These are phyloP conservation scores for Leucosticte australis DNA, from an alignment of 2,113 vertebrate genomes.

Conservation along the genomic window DNA sequence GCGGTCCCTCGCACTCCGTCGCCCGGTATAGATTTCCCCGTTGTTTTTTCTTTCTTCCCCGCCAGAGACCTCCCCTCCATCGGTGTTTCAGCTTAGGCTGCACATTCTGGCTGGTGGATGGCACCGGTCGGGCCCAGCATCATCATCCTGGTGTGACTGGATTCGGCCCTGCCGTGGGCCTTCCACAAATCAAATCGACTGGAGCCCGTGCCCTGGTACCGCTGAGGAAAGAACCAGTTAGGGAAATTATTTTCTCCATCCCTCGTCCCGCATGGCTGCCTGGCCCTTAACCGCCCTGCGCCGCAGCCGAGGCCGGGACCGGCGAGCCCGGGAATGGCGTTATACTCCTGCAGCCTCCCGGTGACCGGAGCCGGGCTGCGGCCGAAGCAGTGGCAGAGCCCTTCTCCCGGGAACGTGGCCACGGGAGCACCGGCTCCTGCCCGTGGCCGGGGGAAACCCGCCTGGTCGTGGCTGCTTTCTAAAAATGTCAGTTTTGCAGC, in stretches of 20 bases:
- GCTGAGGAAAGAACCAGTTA: not conserved
- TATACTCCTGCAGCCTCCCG: not conserved
- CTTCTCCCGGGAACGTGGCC: not conserved
- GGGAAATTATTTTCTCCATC: not conserved
- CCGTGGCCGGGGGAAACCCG: not conserved
- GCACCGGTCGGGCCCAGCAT: not conserved
- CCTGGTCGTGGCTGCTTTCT: not conserved
- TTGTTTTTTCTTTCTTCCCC: not conserved
- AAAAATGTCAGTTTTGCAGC: not conserved
- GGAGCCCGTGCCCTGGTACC: not conserved
- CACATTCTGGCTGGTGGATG: not conserved
- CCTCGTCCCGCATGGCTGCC: no score
- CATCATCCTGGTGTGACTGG: not conserved
- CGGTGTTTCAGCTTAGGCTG: not conserved
- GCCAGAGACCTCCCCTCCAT: not conserved
- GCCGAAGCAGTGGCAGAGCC: not conserved
- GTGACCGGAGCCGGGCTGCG: no score
- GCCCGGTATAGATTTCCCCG: not conserved
- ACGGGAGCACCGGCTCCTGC: no score
- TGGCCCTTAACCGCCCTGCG: no score
- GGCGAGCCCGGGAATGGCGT: not conserved
- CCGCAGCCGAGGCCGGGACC: not conserved
- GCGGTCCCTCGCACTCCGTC: not conserved
- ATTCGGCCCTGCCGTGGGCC: not conserved
- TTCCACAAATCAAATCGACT: not conserved